These are phyloP conservation scores for Plebejus argus DNA, from an alignment of 2,888 invertebrate genomes.

Conservation along the genomic window DNA sequence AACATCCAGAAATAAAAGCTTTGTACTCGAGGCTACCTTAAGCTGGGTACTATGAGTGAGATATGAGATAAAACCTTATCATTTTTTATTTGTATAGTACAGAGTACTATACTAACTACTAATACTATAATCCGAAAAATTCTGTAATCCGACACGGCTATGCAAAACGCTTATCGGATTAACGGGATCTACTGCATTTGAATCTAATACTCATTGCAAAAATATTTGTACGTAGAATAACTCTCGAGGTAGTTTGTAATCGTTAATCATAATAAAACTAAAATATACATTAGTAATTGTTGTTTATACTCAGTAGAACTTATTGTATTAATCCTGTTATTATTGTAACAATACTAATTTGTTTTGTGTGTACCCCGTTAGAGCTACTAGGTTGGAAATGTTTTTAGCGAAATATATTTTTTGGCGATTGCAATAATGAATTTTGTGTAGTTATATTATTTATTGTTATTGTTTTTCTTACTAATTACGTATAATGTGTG, in stretches of 20 bases:
- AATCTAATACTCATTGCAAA: not conserved
- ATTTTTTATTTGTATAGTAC: no score
- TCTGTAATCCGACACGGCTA: no score
- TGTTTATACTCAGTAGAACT: not conserved
- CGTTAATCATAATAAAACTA: not conserved
- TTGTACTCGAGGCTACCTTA: no score
- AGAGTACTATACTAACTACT: no score
- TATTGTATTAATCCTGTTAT: not conserved
- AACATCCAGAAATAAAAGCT: no score
- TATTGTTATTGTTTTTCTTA: not conserved
- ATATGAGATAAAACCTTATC: no score
- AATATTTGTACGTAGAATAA: no score
- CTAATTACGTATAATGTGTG: not conserved
- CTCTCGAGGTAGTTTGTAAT: not conserved
- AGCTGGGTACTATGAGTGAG: no score
- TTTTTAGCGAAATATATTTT: not conserved
- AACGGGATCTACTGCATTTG: not conserved
- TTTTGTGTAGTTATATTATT: not conserved
- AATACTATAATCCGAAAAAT: no score
- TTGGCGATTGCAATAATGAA: not conserved
- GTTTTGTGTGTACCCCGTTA: not conserved
- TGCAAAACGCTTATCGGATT: no score
- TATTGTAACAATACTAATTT: not conserved
- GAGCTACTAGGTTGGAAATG: not conserved
- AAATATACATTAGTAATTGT: not conserved